These are phyloP conservation scores for Typhlichthys eigenmanni DNA, from an alignment of 2,797 vertebrate species.

Conservation along the genomic window DNA sequence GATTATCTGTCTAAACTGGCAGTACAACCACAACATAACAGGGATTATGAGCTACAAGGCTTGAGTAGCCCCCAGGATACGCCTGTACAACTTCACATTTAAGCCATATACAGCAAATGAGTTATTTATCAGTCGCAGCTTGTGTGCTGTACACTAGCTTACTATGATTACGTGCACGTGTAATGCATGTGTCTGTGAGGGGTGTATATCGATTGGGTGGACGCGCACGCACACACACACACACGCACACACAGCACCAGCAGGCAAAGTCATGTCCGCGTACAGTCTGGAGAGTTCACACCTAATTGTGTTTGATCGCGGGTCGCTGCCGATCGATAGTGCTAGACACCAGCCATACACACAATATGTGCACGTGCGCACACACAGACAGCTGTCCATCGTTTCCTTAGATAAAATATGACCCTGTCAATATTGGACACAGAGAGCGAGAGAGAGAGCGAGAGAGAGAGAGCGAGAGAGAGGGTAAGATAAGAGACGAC, in stretches of 20 bases:
- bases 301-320: conserved; percentile 73
- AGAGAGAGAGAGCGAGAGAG: not conserved
- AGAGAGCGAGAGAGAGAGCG: not conserved
- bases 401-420: not conserved
- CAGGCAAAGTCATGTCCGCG: conserved; percentile 35
- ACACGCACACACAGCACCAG: conserved; percentile 10
- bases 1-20: too few relatives aligned
- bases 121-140: too few relatives aligned
- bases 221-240: conserved; percentile 14
- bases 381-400: not conserved
- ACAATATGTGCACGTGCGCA: conserved; percentile 10
- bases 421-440: not conserved
- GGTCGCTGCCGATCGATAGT: conserved; percentile 57
- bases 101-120: too few relatives aligned
- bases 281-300: conserved; percentile 52
- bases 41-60: too few relatives aligned
- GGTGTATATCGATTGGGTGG: not conserved
- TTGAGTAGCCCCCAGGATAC: too few relatives aligned
- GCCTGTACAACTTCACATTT: too few relatives aligned
- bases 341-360: conserved; percentile 36
- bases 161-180: conserved; percentile 20
- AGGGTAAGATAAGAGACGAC: not conserved
- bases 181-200: not conserved
- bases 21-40: too few relatives aligned
- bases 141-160: too few relatives aligned